Conservation (phyloP, 2,797 vertebrate species). For the Mallotus villosus region DNA sequence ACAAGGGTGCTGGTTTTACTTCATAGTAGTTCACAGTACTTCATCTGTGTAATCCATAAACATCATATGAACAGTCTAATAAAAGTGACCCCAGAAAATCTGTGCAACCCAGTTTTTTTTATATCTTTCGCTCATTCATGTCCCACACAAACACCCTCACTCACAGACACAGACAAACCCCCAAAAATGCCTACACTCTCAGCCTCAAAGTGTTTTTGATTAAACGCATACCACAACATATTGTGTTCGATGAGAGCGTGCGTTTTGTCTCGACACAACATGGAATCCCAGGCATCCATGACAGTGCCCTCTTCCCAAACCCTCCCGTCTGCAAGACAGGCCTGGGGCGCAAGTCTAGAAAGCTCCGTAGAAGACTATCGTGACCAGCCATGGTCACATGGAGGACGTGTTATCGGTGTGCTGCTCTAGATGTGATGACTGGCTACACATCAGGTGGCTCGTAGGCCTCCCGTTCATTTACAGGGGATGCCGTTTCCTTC, state of each 20-base stretch:
- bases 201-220: conserved; percentile 35
- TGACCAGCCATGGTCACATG: conserved; percentile 47
- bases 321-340: conserved; percentile 31
- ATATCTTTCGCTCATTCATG: conserved; percentile 20
- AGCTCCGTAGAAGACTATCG: conserved; percentile 15
- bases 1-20: conserved; percentile 18
- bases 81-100: too few relatives aligned
- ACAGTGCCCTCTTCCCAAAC: conserved; percentile 13
- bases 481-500: conserved; percentile 70
- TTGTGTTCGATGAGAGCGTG: conserved; percentile 44
- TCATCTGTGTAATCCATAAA: background rate
- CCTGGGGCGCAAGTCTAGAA: conserved; percentile 24
- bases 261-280: conserved; percentile 56
- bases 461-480: conserved; percentile 67
- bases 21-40: too few relatives aligned
- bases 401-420: conserved; percentile 42
- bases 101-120: conserved; percentile 24
- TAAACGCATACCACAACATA: conserved; percentile 55
- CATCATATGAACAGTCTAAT: too few relatives aligned
- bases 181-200: conserved; percentile 17
- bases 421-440: conserved; percentile 52
- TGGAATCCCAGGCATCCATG: conserved; percentile 46
- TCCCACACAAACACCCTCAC: conserved; percentile 9
- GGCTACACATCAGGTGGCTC: conserved; percentile 62
- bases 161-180: conserved; percentile 15